Percentiles rank a stretch among this genome's conserved stretches.
Conservation (phyloP, 1,140 invertebrate genomes). For the Wiebesia pumilae region DNA sequence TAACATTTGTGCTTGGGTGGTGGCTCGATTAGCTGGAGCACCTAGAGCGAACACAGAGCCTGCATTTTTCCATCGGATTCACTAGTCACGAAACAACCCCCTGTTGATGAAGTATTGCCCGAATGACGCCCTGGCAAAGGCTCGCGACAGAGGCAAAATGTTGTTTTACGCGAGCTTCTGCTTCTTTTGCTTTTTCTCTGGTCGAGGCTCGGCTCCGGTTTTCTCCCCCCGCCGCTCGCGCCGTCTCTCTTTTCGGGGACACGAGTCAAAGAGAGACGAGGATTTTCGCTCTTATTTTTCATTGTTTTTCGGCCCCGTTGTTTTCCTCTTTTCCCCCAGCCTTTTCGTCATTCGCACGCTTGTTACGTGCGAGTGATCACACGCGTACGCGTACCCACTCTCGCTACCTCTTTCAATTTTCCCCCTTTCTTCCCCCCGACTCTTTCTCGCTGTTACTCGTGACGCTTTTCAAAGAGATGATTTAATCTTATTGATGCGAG, state of each 20-base stretch:
- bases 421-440: background rate
- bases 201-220: background rate
- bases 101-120: conserved; percentile 37
- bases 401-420: background rate
- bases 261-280: conserved; percentile 23
- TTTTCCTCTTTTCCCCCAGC: background rate
- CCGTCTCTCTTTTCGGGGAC: background rate
- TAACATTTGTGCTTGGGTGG: conserved; percentile 21
- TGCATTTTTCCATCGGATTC: conserved; percentile 50
- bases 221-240: background rate
- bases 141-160: conserved; percentile 4
- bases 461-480: background rate
- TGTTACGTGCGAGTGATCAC: background rate
- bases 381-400: background rate
- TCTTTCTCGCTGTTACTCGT: background rate
- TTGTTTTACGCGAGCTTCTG: conserved; percentile 8
- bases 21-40: conserved; percentile 49
- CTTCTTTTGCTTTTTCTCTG: background rate
- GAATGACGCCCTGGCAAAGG: conserved; percentile 36
- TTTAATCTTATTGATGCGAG: conserved; percentile 1
- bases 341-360: background rate
- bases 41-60: conserved; percentile 5
- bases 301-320: background rate
- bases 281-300: background rate
- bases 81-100: conserved; percentile 42